These are phyloP conservation scores for Corythucha ciliata DNA, from an alignment of 2,888 invertebrate species.

Conservation along the genomic window DNA sequence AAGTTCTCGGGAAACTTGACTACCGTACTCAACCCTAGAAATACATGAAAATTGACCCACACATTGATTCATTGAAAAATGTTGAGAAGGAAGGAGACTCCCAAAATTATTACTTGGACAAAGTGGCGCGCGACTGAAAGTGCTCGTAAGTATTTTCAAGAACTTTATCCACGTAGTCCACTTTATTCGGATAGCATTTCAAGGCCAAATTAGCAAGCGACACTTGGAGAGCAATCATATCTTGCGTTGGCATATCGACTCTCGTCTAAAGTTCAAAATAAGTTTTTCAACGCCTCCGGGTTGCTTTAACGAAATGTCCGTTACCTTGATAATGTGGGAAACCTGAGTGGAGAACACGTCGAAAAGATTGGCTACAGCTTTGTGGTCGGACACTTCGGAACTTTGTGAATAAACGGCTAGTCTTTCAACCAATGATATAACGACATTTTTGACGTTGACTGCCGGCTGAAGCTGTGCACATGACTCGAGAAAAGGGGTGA, in stretches of 20 bases:
- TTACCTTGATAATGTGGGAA: conserved; percentile 82
- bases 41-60: too few relatives aligned
- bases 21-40: conserved; percentile 64
- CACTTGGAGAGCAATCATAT: conserved; percentile 90
- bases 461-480: conserved; percentile 92
- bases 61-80: too few relatives aligned
- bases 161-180: conserved; percentile 92
- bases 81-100: too few relatives aligned
- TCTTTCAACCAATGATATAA: conserved; percentile 90
- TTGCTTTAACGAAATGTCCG: not conserved
- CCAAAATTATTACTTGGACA: too few relatives aligned
- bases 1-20: conserved; percentile 83
- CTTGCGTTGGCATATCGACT: conserved; percentile 90
- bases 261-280: conserved; percentile 56
- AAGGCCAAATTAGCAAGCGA: conserved; percentile 89
- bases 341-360: conserved; percentile 98
- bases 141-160: conserved; percentile 83
- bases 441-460: conserved; percentile 96
- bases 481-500: conserved; percentile 90
- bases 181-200: conserved; percentile 89
- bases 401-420: conserved; percentile 74
- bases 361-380: conserved; percentile 64
- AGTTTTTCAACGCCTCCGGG: not conserved
- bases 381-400: conserved; percentile 52
- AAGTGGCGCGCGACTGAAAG: conserved; percentile 77